phyloP scores from a whole-genome alignment of 2,797 vertebrate genomes.

The Eupleurogrammus muticus region DNA sequence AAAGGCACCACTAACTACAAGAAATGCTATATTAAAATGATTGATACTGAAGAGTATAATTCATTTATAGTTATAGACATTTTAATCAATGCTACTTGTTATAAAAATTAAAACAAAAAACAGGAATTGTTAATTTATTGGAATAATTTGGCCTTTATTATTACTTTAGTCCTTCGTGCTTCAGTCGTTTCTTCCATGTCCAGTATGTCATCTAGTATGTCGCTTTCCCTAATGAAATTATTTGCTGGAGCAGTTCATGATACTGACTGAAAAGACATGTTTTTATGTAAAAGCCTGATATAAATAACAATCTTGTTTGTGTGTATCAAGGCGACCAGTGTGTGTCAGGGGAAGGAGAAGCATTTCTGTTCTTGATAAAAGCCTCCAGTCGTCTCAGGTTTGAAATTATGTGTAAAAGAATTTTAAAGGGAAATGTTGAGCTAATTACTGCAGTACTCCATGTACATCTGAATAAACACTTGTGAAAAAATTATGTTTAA shows the following conservation, averaged over 20 bases:
- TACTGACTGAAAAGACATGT: slow-evolving; percentile 7
- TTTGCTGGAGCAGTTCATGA: background rate
- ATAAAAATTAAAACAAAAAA: slow-evolving; percentile 1
- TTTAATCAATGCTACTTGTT: background rate
- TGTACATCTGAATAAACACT: slow-evolving; percentile 51
- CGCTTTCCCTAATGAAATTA: background rate
- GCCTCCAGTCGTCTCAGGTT: background rate
- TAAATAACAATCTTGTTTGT: slow-evolving; percentile 2
- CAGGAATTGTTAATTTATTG: background rate
- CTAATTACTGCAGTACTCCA: background rate
- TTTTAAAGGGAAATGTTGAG: slow-evolving; percentile 44
- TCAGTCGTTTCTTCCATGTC: background rate
- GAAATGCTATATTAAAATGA: background rate
- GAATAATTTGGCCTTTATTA: background rate
- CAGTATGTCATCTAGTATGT: background rate
- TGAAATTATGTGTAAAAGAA: background rate
- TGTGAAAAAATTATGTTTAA: no score
- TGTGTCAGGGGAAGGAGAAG: background rate
- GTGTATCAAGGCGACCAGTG: background rate
- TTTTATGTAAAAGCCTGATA: background rate
- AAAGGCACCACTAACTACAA: slow-evolving; percentile 4
- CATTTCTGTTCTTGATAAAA: background rate
- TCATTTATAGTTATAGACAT: slow-evolving; percentile 2
- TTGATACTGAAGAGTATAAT: no score
- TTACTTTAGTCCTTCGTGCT: background rate